Percentiles rank a stretch among this genome's conserved stretches.
phyloP scores from a whole-genome alignment of 1,140 invertebrate genomes.

The Achroia grisella region DNA sequence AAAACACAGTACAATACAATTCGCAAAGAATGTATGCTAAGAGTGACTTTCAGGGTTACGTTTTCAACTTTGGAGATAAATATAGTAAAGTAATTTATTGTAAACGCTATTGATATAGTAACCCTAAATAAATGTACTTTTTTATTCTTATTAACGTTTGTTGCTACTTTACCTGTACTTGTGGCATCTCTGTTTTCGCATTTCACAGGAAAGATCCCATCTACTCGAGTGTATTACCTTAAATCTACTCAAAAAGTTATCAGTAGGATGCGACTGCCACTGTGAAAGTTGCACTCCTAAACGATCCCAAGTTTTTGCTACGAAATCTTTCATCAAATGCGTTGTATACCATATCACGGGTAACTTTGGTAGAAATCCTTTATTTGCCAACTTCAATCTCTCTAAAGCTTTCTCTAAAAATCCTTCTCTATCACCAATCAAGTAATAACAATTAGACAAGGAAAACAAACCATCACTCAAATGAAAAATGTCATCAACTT shows the following conservation, averaged over 20 bases:
- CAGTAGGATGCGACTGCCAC: conserved; percentile 58
- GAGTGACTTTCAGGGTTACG: no score
- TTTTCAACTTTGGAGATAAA: no score
- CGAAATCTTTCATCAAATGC: conserved; percentile 25
- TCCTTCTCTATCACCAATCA: conserved; percentile 78
- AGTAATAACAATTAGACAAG: conserved; percentile 75
- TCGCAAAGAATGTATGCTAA: no score
- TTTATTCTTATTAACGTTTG: no score
- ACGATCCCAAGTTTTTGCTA: conserved; percentile 59
- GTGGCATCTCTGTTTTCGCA: conserved; percentile 76
- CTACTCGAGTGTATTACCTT: conserved; percentile 81
- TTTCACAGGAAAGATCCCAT: conserved; percentile 84
- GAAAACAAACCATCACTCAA: conserved; percentile 81
- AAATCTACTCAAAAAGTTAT: conserved; percentile 69
- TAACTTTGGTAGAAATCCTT: conserved; percentile 65
- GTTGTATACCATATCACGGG: conserved; percentile 43
- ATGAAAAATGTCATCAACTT: conserved; percentile 76
- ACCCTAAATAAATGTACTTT: no score
- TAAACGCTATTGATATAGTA: no score
- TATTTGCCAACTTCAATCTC: conserved; percentile 73
- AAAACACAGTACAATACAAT: no score
- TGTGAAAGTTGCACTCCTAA: conserved; percentile 76
- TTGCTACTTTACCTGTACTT: conserved; percentile 64
- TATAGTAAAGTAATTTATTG: no score
- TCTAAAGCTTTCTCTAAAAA: conserved; percentile 77